These are phyloP conservation scores for Mythimna lalbum DNA, from an alignment of 2,888 invertebrate genomes.

Conservation along the genomic window DNA sequence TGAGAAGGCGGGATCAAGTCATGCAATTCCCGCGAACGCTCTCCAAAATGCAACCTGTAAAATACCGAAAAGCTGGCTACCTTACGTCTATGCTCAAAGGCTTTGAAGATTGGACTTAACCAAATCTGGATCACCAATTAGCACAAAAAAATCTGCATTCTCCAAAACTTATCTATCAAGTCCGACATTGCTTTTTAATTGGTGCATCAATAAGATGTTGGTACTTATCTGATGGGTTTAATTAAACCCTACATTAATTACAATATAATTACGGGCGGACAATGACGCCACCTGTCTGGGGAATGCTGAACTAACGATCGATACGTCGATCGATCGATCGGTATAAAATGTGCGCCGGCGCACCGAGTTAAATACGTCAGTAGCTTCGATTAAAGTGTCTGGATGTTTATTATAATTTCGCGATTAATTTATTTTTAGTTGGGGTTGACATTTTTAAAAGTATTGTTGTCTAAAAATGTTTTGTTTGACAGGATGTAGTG, in stretches of 20 bases:
- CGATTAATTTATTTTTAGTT: conserved; percentile 26
- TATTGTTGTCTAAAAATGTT: background rate
- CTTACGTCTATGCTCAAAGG: no score
- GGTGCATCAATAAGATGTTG: conserved; percentile 82
- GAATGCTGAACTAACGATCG: conserved; percentile 82
- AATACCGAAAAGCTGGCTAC: no score
- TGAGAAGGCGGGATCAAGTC: no score
- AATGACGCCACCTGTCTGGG: conserved; percentile 85
- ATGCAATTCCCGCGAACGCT: no score
- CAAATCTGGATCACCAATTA: no score
- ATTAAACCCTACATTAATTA: conserved; percentile 87
- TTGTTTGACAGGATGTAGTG: background rate
- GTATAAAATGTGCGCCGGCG: conserved; percentile 59
- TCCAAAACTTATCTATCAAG: conserved; percentile 56
- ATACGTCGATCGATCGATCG: conserved; percentile 64
- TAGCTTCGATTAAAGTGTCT: conserved; percentile 54
- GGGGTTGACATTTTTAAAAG: conserved; percentile 25
- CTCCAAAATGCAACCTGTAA: no score
- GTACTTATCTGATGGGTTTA: conserved; percentile 83
- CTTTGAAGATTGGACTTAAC: no score
- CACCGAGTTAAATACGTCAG: conserved; percentile 58
- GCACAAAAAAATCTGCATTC: conserved; percentile 19
- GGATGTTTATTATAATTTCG: conserved; percentile 50
- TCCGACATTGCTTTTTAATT: conserved; percentile 76
- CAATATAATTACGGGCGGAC: conserved; percentile 85